phyloP scores from a whole-genome alignment of 1,140 invertebrate genomes.

The Leptonema lineaticorne region DNA sequence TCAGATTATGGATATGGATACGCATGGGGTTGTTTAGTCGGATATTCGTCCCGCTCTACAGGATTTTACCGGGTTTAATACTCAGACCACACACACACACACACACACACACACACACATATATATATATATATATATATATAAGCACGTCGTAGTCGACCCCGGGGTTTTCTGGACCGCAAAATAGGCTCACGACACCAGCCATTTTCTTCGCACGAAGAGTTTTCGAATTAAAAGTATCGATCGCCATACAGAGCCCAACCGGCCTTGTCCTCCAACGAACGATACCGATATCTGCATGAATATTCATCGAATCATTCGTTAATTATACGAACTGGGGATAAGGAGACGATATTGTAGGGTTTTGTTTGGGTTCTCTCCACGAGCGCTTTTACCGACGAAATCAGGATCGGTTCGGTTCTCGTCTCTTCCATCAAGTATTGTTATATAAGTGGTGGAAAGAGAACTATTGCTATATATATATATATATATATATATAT shows the following conservation, averaged over 20 bases:
- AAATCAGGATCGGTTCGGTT: background rate
- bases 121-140: background rate
- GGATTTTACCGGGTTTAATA: background rate
- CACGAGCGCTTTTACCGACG: no score
- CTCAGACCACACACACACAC: no score
- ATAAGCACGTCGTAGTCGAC: background rate
- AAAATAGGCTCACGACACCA: background rate
- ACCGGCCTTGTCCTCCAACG: background rate
- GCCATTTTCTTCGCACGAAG: conserved; percentile 9
- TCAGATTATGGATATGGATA: conserved; percentile 8
- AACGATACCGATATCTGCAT: conserved; percentile 17
- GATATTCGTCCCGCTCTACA: background rate
- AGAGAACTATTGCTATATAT: no score
- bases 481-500: background rate
- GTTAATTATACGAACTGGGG: conserved; percentile 9
- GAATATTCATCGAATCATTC: conserved; percentile 19
- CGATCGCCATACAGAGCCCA: background rate
- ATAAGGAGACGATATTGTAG: conserved; percentile 7
- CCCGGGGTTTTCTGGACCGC: background rate
- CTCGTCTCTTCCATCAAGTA: no score
- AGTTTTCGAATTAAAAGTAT: conserved; percentile 14
- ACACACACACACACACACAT: no score
- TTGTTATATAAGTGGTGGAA: no score
- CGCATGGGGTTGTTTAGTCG: conserved; percentile 5
- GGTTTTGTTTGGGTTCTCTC: conserved; percentile 12